Evolutionary conservation across 2,888 invertebrate species (phyloP), one percentile per base, ranked within the genome.

Genomic region (Drosophila nigricruria): DNA sequence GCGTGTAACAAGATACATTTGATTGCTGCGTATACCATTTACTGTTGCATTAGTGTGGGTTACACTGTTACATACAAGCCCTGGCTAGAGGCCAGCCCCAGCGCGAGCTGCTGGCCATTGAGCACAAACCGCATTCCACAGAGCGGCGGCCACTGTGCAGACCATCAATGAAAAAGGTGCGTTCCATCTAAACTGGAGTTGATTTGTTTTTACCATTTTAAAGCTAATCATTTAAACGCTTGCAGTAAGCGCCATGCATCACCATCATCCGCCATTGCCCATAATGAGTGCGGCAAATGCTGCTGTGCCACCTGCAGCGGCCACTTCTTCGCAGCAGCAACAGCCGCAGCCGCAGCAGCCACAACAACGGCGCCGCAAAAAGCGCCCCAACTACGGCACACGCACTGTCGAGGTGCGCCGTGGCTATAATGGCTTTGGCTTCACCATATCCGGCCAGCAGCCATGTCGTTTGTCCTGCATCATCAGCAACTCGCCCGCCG

Each of bases 401-500:
- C 92, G 93, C 20, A 91, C 92, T 0, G 96, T 98, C 61, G 97
- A 98, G 89, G 96, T 98, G 45, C 94, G 95, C 10, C 94, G 98
- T 74, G 98, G 98, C 4, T 94, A 95, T 70, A 97, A 96, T 88
- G 98, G 98, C 10, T 99, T 98, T 92, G 98, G 99, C n/a, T 99
- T 99, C 92, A 99, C 98, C 25, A 98, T 99, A 90, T 98, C 98
- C 2, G 98, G 98, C 4, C 98, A 99, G 92, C 96, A 98, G 91
- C 98, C 99, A 0, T 99, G 98, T 92, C 97, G 98, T 74, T 94
- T 99, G 66, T 98, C 98, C 58, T 98, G 97, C 88, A 98, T 99
- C 84, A 98, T 98, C 1, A 94, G 95, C 52, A 96, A 96, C 81
- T 97, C 97, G 69, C 98, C 98, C 3, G 98, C 98, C 0, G 98